These are phyloP conservation scores for Cryptus armator DNA, from an alignment of 2,888 invertebrate genomes.

Conservation along the genomic window DNA sequence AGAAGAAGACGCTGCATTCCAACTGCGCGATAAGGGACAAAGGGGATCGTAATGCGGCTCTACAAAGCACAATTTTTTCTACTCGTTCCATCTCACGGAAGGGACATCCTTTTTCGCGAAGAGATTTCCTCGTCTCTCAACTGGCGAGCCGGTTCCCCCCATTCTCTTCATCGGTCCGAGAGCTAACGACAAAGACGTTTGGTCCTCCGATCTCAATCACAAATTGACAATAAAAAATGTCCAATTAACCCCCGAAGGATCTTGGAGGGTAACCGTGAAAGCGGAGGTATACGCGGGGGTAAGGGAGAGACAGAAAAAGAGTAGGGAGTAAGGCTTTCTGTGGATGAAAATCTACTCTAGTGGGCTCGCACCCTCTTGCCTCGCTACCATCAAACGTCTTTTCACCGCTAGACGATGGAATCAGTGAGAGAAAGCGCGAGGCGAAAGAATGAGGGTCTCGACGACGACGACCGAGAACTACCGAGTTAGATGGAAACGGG, in stretches of 20 bases:
- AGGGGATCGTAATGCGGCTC: slow-evolving; percentile 78
- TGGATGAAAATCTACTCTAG: slow-evolving; percentile 63
- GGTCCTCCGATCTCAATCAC: slow-evolving; percentile 81
- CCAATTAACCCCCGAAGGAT: slow-evolving; percentile 81
- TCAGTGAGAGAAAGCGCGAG: slow-evolving; percentile 58
- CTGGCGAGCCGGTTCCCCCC: slow-evolving; percentile 25
- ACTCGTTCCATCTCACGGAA: slow-evolving; percentile 51
- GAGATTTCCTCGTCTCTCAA: slow-evolving; percentile 45
- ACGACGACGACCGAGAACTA: slow-evolving; percentile 38
- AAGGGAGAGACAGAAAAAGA: slow-evolving; percentile 41
- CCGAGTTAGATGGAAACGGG: slow-evolving; percentile 21
- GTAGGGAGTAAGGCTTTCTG: slow-evolving; percentile 44
- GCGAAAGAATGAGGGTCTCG: slow-evolving; percentile 57
- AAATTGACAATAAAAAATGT: slow-evolving; percentile 85
- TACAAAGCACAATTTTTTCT: slow-evolving; percentile 79
- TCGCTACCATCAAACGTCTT: slow-evolving; percentile 71
- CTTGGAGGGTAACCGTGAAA: slow-evolving; percentile 57
- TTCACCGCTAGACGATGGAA: slow-evolving; percentile 70
- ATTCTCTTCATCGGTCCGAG: slow-evolving; percentile 61
- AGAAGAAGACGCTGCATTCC: slow-evolving; percentile 62
- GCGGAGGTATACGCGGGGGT: slow-evolving; percentile 63
- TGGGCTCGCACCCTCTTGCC: slow-evolving; percentile 64
- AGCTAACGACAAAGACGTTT: slow-evolving; percentile 74
- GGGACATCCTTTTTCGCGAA: slow-evolving; percentile 49
- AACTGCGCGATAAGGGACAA: slow-evolving; percentile 79